Evolutionary conservation across 1,140 invertebrate genomes (phyloP).

Genomic region (Drosophila cardini): DNA sequence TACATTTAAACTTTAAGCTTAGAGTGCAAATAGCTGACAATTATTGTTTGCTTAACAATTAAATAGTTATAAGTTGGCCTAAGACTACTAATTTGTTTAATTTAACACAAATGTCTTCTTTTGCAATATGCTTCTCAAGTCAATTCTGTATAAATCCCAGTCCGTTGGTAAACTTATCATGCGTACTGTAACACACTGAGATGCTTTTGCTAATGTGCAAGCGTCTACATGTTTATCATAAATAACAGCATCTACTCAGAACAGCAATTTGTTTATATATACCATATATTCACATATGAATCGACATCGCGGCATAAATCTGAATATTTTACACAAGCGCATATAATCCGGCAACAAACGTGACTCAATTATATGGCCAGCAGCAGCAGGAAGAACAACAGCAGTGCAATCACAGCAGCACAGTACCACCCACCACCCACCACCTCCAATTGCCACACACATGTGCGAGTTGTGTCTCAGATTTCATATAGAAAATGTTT

Average conservation of each 20-base stretch:
- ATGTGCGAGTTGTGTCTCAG: slow-evolving; percentile 49
- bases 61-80: background rate
- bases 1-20: no score
- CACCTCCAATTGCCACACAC: slow-evolving; percentile 10
- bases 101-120: background rate
- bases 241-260: slow-evolving; percentile 54
- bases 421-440: slow-evolving; percentile 7
- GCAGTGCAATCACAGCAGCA: slow-evolving; percentile 7
- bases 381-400: slow-evolving; percentile 3
- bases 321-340: slow-evolving; percentile 65
- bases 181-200: background rate
- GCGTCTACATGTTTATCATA: slow-evolving; percentile 52
- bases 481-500: slow-evolving; percentile 54
- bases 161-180: background rate
- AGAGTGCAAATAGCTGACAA: background rate
- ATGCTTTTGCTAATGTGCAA: slow-evolving; percentile 40
- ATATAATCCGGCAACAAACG: slow-evolving; percentile 73
- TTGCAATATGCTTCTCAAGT: background rate
- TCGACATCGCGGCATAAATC: slow-evolving; percentile 73
- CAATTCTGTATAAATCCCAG: background rate
- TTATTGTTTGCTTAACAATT: background rate
- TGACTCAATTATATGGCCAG: slow-evolving; percentile 82
- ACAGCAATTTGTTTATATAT: slow-evolving; percentile 48
- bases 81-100: background rate
- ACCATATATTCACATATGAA: slow-evolving; percentile 12